phyloP scores from a whole-genome alignment of 2,888 invertebrate species.

The Zelleria hepariella region DNA sequence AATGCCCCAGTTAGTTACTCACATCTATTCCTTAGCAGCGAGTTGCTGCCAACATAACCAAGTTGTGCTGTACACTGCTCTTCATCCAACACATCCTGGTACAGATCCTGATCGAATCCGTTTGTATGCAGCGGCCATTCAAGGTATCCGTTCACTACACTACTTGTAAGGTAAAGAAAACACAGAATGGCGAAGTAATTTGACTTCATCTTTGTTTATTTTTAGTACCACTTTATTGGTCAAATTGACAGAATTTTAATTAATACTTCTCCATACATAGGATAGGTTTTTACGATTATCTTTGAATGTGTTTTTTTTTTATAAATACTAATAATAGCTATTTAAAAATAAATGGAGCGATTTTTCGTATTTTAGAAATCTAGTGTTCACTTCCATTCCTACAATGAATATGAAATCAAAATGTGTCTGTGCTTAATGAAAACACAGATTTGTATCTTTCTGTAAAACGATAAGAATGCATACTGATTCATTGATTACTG shows the following conservation, averaged over 20 bases:
- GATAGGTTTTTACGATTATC: no score
- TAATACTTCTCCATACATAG: no score
- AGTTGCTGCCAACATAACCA: constrained; percentile 27
- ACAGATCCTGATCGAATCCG: constrained; percentile 37
- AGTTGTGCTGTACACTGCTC: constrained; percentile 41
- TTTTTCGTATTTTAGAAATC: neutral
- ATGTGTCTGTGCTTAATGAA: neutral
- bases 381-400: neutral
- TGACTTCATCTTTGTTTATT: neutral
- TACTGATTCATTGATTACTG: neutral
- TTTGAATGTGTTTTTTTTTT: no score
- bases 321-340: no score
- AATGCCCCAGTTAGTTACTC: no score
- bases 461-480: neutral
- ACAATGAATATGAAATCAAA: neutral
- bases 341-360: no score
- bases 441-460: neutral
- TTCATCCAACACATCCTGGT: constrained; percentile 36
- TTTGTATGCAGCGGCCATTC: neutral
- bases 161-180: neutral
- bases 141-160: neutral
- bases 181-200: neutral
- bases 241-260: no score
- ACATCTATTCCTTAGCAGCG: constrained; percentile 30
- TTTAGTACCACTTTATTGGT: no score